These are phyloP conservation scores for Noturus placidus DNA, from an alignment of 2,113 vertebrate genomes.

Conservation along the genomic window DNA sequence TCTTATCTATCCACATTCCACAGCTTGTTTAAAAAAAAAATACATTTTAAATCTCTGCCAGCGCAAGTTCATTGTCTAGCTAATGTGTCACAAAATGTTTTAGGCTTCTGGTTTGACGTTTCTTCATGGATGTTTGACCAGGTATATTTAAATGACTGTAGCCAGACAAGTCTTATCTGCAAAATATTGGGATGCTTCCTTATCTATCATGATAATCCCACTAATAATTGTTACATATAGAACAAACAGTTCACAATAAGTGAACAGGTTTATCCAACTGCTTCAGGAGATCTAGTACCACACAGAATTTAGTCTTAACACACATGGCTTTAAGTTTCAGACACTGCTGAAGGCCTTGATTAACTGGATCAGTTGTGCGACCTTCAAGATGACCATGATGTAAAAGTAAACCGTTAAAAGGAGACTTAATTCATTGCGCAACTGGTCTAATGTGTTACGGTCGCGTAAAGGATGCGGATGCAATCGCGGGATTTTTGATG, in stretches of 20 bases:
- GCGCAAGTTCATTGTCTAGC: slow-evolving; percentile 53
- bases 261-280: neutral
- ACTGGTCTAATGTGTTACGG: too few relatives aligned
- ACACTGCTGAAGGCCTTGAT: neutral
- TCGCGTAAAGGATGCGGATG: too few relatives aligned
- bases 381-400: neutral
- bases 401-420: neutral
- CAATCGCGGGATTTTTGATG: too few relatives aligned
- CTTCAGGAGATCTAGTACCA: neutral
- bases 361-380: neutral
- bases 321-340: neutral
- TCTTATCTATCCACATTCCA: slow-evolving; percentile 64
- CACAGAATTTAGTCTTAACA: neutral
- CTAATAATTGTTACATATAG: neutral
- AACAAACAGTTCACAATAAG: neutral
- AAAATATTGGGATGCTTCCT: neutral
- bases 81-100: slow-evolving; percentile 34
- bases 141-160: neutral
- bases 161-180: neutral
- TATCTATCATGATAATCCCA: neutral
- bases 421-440: neutral
- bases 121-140: neutral
- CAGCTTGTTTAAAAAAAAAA: slow-evolving; percentile 43
- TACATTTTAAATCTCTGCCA: slow-evolving; percentile 35
- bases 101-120: neutral